Evolutionary conservation across 2,113 vertebrate species (phyloP).

Genomic region (Coracopsis vasa): DNA sequence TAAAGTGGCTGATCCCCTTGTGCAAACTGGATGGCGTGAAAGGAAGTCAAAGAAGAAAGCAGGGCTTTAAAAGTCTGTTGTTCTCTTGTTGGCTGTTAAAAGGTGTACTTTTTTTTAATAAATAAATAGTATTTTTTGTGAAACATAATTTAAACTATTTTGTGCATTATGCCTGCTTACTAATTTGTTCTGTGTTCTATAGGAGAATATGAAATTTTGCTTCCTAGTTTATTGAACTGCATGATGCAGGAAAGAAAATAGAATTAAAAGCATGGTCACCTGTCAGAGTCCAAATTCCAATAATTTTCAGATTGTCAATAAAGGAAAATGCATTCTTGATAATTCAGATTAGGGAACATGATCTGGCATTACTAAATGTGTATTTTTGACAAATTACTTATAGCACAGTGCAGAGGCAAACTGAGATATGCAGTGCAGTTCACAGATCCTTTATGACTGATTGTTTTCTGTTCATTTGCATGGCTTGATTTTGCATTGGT

Average conservation of each 20-base stretch:
- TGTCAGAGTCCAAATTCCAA: not conserved
- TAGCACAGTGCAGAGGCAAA: not conserved
- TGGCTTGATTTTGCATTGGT: conserved; percentile 17
- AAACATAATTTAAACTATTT: not conserved
- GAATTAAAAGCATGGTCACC: not conserved
- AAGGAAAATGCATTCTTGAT: not conserved
- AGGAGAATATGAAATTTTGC: not conserved
- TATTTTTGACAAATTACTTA: not conserved
- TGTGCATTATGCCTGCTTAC: not conserved
- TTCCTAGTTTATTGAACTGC: not conserved
- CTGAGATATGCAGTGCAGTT: not conserved
- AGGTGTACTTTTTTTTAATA: not conserved
- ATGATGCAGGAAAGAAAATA: not conserved
- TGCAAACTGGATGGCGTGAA: not conserved
- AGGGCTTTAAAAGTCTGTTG: not conserved
- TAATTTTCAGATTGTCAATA: not conserved
- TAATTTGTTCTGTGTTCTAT: not conserved
- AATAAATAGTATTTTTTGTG: not conserved
- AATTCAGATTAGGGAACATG: not conserved
- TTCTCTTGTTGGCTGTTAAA: not conserved
- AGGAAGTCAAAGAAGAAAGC: not conserved
- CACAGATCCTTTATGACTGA: not conserved
- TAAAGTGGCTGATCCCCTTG: not conserved
- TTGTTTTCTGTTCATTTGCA: conserved; percentile 18
- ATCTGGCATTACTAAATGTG: not conserved